A percentile compares a stretch with the other conserved stretches of the same genome.
Conservation (phyloP, 2,888 invertebrate genomes). For the Andricus quercusramuli region DNA sequence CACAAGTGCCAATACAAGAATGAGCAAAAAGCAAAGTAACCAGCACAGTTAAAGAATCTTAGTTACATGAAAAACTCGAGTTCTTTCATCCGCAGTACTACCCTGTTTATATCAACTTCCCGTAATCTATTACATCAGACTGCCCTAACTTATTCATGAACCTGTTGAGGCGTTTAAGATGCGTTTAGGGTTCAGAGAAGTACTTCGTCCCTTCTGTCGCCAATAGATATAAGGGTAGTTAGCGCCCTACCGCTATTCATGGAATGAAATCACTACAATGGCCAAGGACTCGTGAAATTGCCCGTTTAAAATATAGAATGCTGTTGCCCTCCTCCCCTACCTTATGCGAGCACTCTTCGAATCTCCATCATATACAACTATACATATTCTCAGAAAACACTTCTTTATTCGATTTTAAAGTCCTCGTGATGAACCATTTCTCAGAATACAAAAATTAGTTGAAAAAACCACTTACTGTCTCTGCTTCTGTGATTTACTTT, state of each 20-base stretch:
- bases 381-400: background rate
- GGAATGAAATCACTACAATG: slow-evolving; percentile 73
- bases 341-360: slow-evolving; percentile 44
- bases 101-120: slow-evolving; percentile 27
- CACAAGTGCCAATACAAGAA: background rate
- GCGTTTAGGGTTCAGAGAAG: slow-evolving; percentile 70
- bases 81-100: slow-evolving; percentile 12
- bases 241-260: slow-evolving; percentile 67
- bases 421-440: background rate
- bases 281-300: slow-evolving; percentile 76
- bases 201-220: slow-evolving; percentile 59
- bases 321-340: slow-evolving; percentile 48
- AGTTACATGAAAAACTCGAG: slow-evolving; percentile 11
- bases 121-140: slow-evolving; percentile 66
- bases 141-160: slow-evolving; percentile 77
- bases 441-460: background rate
- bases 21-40: background rate
- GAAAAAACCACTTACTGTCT: no score
- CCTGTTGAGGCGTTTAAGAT: slow-evolving; percentile 78
- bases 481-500: no score
- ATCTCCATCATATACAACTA: slow-evolving; percentile 46
- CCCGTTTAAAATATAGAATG: slow-evolving; percentile 62
- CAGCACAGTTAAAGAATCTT: background rate
- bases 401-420: slow-evolving; percentile 13
- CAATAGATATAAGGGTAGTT: slow-evolving; percentile 74